Conservation (phyloP, 2,888 invertebrate species). For the Patella depressa region DNA sequence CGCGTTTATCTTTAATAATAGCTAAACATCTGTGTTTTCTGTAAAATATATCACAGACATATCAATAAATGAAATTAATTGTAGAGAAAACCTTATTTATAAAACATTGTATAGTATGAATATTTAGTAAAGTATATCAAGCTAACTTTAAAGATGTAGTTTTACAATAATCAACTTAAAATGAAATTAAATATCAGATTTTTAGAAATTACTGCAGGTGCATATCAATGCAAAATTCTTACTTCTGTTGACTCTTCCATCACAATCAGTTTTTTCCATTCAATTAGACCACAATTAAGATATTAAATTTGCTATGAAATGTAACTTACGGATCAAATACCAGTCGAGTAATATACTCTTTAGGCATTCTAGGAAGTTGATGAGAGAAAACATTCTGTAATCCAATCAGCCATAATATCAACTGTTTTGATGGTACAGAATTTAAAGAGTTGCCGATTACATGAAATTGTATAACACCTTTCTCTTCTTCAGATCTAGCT, state of each 20-base stretch:
- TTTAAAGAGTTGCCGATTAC: slow-evolving; percentile 94
- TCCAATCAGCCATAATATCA: slow-evolving; percentile 93
- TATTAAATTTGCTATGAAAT: background rate
- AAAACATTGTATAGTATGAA: too few relatives aligned
- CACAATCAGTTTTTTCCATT: background rate
- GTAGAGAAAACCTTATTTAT: too few relatives aligned
- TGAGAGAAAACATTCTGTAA: slow-evolving; percentile 95
- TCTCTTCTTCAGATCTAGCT: slow-evolving; percentile 89
- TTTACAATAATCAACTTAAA: too few relatives aligned
- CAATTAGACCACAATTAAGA: background rate
- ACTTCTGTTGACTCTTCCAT: background rate
- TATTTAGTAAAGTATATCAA: too few relatives aligned
- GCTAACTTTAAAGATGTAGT: too few relatives aligned
- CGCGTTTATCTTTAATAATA: slow-evolving; percentile 83
- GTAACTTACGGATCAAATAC: slow-evolving; percentile 82
- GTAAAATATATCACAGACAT: slow-evolving; percentile 23
- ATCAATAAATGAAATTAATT: too few relatives aligned
- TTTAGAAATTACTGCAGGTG: too few relatives aligned
- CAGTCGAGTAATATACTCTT: slow-evolving; percentile 94
- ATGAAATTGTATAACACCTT: slow-evolving; percentile 92
- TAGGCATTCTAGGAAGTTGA: slow-evolving; percentile 96
- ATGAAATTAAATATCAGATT: too few relatives aligned
- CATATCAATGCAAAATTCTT: too few relatives aligned
- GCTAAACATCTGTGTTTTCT: slow-evolving; percentile 92
- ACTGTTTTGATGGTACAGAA: slow-evolving; percentile 83